These are phyloP conservation scores for Nothocercus julius DNA, from an alignment of 2,113 vertebrate species.

Conservation along the genomic window DNA sequence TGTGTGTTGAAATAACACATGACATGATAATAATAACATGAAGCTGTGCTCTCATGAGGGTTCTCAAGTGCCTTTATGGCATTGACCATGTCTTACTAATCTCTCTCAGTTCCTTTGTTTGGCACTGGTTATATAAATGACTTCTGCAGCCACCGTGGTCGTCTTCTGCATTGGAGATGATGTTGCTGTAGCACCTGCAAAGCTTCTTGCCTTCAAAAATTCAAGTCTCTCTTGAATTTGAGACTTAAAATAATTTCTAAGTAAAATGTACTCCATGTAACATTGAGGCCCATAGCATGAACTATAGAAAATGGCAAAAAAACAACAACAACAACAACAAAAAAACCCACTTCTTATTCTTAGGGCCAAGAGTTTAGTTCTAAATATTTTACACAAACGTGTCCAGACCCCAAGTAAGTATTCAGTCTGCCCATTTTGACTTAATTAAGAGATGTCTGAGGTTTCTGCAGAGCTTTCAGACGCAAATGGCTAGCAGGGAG, in stretches of 20 bases:
- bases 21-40: too few species aligned
- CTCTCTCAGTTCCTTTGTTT: not conserved
- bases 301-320: not conserved
- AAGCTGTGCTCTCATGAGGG: not conserved
- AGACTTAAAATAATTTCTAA: not conserved
- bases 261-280: not conserved
- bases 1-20: not conserved
- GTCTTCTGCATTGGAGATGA: not conserved
- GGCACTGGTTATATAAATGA: not conserved
- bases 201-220: not conserved
- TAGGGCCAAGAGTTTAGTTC: not conserved
- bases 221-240: not conserved
- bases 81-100: not conserved
- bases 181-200: not conserved
- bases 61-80: not conserved
- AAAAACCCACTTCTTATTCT: not conserved
- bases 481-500: not conserved
- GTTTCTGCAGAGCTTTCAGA: not conserved
- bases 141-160: not conserved
- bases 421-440: conserved; percentile 14
- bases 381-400: conserved; percentile 43
- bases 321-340: not conserved
- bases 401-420: not conserved
- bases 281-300: not conserved
- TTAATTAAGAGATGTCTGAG: conserved; percentile 32